These are phyloP conservation scores for Cherax destructor DNA, from an alignment of 1,140 invertebrate genomes.

Conservation along the genomic window DNA sequence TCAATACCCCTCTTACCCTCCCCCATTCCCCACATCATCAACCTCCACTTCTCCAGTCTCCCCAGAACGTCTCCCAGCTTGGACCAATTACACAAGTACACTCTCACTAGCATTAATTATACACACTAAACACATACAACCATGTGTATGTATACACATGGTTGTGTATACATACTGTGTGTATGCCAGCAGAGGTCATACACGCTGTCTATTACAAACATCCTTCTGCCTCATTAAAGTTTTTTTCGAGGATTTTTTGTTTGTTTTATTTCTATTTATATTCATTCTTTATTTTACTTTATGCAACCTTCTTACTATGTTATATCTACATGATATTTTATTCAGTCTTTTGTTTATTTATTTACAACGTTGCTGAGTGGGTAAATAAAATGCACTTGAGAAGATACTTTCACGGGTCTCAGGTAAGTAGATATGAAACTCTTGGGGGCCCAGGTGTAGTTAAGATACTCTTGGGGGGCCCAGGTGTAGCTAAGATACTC, in stretches of 20 bases:
- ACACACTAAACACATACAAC: constrained; percentile 8
- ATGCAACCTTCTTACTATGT: not conserved
- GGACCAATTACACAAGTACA: constrained; percentile 13
- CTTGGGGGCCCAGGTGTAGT: too few species aligned
- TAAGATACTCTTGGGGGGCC: too few species aligned
- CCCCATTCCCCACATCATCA: not conserved
- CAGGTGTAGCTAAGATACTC: too few species aligned
- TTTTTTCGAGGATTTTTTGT: not conserved
- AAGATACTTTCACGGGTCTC: too few species aligned
- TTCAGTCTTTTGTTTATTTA: too few species aligned
- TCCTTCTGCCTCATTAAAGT: not conserved
- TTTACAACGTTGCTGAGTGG: too few species aligned
- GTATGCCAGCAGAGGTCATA: too few species aligned
- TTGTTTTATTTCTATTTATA: not conserved
- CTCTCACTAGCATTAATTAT: constrained; percentile 12
- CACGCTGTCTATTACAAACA: not conserved
- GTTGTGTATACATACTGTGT: too few species aligned
- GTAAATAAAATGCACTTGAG: too few species aligned
- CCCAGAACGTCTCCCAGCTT: not conserved
- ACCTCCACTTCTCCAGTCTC: not conserved
- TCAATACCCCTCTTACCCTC: not conserved
- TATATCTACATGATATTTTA: not conserved
- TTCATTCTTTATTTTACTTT: not conserved
- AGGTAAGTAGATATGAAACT: too few species aligned
- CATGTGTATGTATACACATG: not conserved